Conservation (phyloP, 64 coral and sea anemone species). For the Trachythela sp. region DNA sequence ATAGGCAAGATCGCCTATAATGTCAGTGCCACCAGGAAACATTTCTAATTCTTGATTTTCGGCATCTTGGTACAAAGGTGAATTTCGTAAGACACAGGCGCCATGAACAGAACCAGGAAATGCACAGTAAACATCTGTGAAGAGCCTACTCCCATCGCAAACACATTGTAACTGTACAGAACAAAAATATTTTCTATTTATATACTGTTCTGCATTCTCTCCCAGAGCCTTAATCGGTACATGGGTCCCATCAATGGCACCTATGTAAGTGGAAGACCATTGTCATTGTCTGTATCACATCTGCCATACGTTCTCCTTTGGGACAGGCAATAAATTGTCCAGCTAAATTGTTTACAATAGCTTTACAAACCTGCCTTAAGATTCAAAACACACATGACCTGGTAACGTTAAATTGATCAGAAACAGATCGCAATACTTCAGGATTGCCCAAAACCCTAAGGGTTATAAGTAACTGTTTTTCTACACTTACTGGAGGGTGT, state of each 20-base stretch:
- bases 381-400: slow-evolving; percentile 1
- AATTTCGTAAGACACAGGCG: slow-evolving; percentile 44
- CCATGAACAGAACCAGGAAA: slow-evolving; percentile 50
- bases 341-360: background rate
- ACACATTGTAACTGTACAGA: slow-evolving; percentile 54
- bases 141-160: slow-evolving; percentile 46
- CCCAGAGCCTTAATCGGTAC: slow-evolving; percentile 46
- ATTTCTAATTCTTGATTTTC: background rate
- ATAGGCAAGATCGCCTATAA: slow-evolving; percentile 48
- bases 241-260: slow-evolving; percentile 33
- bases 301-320: background rate
- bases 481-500: background rate
- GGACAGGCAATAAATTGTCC: background rate
- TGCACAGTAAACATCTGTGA: slow-evolving; percentile 59
- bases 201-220: slow-evolving; percentile 19
- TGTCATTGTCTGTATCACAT: background rate
- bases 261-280: background rate
- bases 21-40: slow-evolving; percentile 32
- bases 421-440: background rate
- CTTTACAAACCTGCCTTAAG: background rate
- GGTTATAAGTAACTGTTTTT: background rate
- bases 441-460: background rate
- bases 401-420: background rate
- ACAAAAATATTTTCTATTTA: slow-evolving; percentile 48
- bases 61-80: slow-evolving; percentile 37